Base-by-base conservation (phyloP, 2,113 vertebrate genomes). In the Pterocles gutturalis region DNA sequence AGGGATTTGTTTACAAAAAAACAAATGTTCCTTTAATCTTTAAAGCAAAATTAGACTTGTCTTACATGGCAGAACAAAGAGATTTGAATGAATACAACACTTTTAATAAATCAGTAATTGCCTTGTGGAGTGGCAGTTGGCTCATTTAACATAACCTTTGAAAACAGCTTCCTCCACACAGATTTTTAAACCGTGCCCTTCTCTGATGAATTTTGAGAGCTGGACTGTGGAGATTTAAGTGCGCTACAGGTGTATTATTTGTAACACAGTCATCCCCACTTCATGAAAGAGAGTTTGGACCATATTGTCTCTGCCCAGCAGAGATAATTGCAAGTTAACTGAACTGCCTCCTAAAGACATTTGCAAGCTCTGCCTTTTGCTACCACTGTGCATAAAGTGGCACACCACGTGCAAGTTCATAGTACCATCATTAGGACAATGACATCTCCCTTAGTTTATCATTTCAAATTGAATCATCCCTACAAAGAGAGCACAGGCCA, bases 81-180 rank as follows among this genome's bases (percentile, higher is more conserved):
- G 38, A 78, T 22, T 79, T 81, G 34, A 60, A 71, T 69, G 87
- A 94, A 87, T 55, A 57, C 57, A 93, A 36, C 60, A 55, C 55
- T 69, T 97, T n/a, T 86, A 94, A 93, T 92, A 97, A 89, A 93
- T 83, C 49, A 76, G 69, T 89, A 84, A 89, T 94, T 93, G 84
- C 71, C 46, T 87, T 54, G 71, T 77, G 62, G 55, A 96, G 65
- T 91, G 75, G 70, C 89, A 70, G 58, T 89, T 91, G 83, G 83
- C 46, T 91, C 73, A 61, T 97, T 96, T 95, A 89, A 49, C 45
- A 25, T 45, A 84, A 91, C 73, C 73, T 96, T 96, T 95, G 81
- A 73, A 89, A 97, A 72, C 48, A 54, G 33, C 46, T 87, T 95
- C 45, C 46, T 83, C n/a, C 36, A 36, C 24, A 16, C 18, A 62